These are phyloP conservation scores for Cirrhinus mrigala DNA, from an alignment of 2,797 vertebrate species.

Conservation along the genomic window DNA sequence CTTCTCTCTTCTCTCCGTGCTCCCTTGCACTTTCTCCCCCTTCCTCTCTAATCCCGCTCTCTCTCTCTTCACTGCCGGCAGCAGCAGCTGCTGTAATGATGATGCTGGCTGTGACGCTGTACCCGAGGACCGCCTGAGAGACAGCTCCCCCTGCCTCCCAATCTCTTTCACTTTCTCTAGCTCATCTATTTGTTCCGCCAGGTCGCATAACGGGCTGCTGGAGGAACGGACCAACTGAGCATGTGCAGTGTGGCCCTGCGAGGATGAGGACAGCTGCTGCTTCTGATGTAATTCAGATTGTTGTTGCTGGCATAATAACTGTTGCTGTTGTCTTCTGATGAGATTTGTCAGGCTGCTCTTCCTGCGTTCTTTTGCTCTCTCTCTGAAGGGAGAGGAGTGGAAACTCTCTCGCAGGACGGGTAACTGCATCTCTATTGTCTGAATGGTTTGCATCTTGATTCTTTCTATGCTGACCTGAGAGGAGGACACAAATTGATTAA, in stretches of 20 bases:
- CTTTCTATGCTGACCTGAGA: conserved; percentile 56
- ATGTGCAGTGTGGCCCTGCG: conserved; percentile 80
- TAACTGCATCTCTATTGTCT: conserved; percentile 80
- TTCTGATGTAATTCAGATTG: conserved; percentile 52
- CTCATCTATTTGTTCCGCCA: conserved; percentile 74
- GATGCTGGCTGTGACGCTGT: conserved; percentile 70
- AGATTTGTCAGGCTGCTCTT: conserved; percentile 79
- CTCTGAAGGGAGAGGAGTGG: conserved; percentile 76
- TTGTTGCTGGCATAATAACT: conserved; percentile 60
- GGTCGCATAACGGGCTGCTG: conserved; percentile 87
- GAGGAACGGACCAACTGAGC: conserved; percentile 79
- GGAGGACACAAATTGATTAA: conserved; percentile 59
- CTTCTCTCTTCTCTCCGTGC: conserved; percentile 56
- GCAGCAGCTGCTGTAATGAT: conserved; percentile 70
- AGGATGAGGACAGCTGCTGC: conserved; percentile 74
- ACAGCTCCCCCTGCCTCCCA: conserved; percentile 73
- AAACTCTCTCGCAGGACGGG: conserved; percentile 80
- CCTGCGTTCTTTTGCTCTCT: conserved; percentile 64
- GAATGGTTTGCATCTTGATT: conserved; percentile 81
- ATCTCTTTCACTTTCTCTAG: conserved; percentile 76
- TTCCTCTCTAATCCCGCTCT: conserved; percentile 66
- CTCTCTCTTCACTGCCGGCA: conserved; percentile 64
- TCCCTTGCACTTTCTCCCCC: conserved; percentile 58
- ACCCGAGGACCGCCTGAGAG: conserved; percentile 49
- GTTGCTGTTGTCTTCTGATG: conserved; percentile 72